A percentile compares a stretch with the other conserved stretches of the same genome.
Conservation (phyloP, 2,888 invertebrate genomes). For the Dasypolia templi region DNA sequence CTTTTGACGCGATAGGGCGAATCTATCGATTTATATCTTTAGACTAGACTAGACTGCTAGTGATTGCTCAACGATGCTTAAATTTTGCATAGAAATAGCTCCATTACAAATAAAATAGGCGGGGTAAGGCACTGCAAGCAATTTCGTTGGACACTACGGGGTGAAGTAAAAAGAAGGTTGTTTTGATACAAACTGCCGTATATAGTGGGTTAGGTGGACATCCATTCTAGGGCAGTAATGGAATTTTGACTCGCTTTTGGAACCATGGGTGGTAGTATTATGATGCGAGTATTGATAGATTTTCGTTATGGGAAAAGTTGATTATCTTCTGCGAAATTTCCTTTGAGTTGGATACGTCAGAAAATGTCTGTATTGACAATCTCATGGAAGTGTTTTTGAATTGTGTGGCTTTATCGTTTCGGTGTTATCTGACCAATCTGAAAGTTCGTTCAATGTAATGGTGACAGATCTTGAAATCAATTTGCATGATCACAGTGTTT, state of each 20-base stretch:
- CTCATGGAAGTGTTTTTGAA: background rate
- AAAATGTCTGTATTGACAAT: background rate
- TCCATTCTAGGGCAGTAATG: slow-evolving; percentile 16
- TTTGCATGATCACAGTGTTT: background rate
- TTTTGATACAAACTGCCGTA: slow-evolving; percentile 8
- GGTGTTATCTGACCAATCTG: background rate
- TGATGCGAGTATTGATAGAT: background rate
- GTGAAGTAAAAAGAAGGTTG: slow-evolving; percentile 5
- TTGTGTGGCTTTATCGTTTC: background rate
- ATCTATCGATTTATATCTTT: slow-evolving; percentile 2
- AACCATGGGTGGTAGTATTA: background rate
- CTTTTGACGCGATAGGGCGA: background rate
- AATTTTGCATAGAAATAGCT: slow-evolving; percentile 56
- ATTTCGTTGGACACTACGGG: slow-evolving; percentile 34
- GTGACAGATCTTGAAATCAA: background rate
- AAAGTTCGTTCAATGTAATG: background rate
- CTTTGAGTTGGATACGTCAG: background rate
- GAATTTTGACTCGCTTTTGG: slow-evolving; percentile 5
- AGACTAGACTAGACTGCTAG: too few relatives aligned
- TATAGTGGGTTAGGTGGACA: background rate
- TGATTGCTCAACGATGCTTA: slow-evolving; percentile 36
- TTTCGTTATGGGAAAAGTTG: background rate
- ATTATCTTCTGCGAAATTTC: background rate
- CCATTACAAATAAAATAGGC: slow-evolving; percentile 25
- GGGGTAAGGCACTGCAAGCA: slow-evolving; percentile 20